phyloP scores from a whole-genome alignment of 35 echinoderm and acorn worm genomes.

The Nesometra sesokonis region DNA sequence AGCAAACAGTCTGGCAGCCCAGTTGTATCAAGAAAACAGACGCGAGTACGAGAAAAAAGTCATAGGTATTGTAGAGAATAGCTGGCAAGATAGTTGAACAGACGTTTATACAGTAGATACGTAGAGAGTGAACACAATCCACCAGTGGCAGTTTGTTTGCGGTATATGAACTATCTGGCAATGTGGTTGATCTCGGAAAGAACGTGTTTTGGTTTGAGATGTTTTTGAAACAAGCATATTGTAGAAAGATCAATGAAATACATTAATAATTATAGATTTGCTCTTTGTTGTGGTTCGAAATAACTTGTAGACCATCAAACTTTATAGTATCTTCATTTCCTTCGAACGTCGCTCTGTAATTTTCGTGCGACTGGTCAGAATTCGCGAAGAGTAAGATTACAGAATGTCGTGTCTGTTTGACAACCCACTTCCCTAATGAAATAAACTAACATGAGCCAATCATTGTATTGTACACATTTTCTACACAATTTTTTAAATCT shows the following conservation, averaged over 20 bases:
- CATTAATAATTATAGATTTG: background rate
- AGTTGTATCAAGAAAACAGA: constrained; percentile 97
- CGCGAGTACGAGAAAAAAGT: constrained; percentile 99
- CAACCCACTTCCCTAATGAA: too few species aligned
- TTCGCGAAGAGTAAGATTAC: too few species aligned
- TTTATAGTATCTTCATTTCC: background rate
- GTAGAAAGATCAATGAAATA: background rate
- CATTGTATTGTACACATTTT: too few species aligned
- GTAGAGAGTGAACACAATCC: background rate
- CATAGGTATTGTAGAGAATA: constrained; percentile 72
- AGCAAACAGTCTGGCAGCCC: constrained; percentile 89
- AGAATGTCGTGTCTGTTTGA: too few species aligned
- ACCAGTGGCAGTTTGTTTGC: background rate
- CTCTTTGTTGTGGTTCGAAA: background rate
- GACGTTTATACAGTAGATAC: background rate
- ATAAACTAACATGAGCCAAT: too few species aligned
- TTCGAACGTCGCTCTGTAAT: background rate
- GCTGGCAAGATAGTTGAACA: constrained; percentile 47
- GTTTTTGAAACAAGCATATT: background rate
- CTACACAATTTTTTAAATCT: too few species aligned
- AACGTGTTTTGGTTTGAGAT: background rate
- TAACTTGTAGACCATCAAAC: background rate
- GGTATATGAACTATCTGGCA: background rate
- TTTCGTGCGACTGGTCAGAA: background rate
- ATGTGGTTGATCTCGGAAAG: background rate